These are phyloP conservation scores for Eucidaris tribuloides DNA, from an alignment of 35 echinoderm and acorn worm species.

Conservation along the genomic window DNA sequence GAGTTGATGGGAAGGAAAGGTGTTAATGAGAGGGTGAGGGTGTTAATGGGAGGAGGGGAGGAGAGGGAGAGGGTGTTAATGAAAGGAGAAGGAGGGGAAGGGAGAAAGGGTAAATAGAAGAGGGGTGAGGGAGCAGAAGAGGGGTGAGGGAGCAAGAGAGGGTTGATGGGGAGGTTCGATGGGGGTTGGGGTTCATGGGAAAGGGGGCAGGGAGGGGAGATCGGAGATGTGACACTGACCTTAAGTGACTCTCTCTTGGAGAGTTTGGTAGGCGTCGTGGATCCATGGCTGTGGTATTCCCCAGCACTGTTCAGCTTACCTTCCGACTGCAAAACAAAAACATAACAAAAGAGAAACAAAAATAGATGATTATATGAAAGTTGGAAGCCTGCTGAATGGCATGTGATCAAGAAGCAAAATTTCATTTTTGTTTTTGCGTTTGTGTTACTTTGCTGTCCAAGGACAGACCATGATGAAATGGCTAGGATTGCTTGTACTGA, in stretches of 20 bases:
- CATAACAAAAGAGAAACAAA: neutral
- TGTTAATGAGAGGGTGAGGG: neutral
- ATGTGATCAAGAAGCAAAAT: too few species aligned
- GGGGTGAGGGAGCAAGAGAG: neutral
- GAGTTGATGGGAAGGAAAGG: neutral
- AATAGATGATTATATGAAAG: neutral
- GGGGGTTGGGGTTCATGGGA: too few species aligned
- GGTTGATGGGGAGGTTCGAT: neutral
- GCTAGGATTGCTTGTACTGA: too few species aligned
- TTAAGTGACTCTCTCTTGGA: constrained; percentile 64
- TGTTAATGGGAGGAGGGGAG: neutral
- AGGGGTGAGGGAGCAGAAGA: too few species aligned
- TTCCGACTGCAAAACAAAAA: constrained; percentile 39
- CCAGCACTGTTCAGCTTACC: constrained; percentile 52
- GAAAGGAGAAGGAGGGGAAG: too few species aligned
- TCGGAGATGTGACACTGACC: constrained; percentile 2
- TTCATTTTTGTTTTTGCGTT: too few species aligned
- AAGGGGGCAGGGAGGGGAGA: too few species aligned
- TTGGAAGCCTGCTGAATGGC: too few species aligned
- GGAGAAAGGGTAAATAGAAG: too few species aligned
- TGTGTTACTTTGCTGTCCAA: too few species aligned
- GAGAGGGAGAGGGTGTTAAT: neutral
- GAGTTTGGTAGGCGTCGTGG: constrained; percentile 46
- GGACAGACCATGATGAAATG: too few species aligned
- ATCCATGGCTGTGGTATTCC: constrained; percentile 20